phyloP scores from a whole-genome alignment of 2,113 vertebrate species.

The Albula glossodonta region DNA sequence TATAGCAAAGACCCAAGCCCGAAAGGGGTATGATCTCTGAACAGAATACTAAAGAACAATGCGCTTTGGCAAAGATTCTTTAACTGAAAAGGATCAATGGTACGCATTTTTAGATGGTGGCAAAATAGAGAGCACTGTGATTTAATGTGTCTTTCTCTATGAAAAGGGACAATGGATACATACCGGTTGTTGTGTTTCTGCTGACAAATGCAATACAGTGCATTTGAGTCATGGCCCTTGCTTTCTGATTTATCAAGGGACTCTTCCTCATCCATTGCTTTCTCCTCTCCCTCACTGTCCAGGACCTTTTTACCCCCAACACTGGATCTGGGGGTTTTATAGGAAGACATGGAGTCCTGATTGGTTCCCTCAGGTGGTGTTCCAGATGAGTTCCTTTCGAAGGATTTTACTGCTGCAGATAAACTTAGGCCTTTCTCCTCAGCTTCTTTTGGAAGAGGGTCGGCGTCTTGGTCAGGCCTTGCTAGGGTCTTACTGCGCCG shows the following conservation, averaged over 20 bases:
- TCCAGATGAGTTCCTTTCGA: constrained; percentile 42
- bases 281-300: constrained; percentile 51
- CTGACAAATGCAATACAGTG: constrained; percentile 84
- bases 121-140: background rate
- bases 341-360: constrained; percentile 56
- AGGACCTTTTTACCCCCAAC: constrained; percentile 39
- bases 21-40: background rate
- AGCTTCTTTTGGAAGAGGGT: constrained; percentile 45
- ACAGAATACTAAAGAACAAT: background rate
- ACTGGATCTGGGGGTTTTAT: constrained; percentile 53
- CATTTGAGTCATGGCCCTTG: constrained; percentile 75
- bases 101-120: background rate
- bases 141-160: background rate
- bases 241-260: constrained; percentile 62
- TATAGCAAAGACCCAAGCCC: background rate
- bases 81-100: background rate
- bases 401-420: constrained; percentile 44
- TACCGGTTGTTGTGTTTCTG: constrained; percentile 90
- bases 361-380: constrained; percentile 47
- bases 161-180: background rate
- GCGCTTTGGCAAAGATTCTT: background rate
- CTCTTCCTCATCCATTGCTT: constrained; percentile 21
- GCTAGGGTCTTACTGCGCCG: constrained; percentile 45
- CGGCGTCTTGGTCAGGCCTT: constrained; percentile 50
- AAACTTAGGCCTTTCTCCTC: constrained; percentile 32